Percentiles rank a stretch among this genome's conserved stretches.
Evolutionary conservation across 2,888 invertebrate species (phyloP).

Genomic region (Pimpla rufipes): DNA sequence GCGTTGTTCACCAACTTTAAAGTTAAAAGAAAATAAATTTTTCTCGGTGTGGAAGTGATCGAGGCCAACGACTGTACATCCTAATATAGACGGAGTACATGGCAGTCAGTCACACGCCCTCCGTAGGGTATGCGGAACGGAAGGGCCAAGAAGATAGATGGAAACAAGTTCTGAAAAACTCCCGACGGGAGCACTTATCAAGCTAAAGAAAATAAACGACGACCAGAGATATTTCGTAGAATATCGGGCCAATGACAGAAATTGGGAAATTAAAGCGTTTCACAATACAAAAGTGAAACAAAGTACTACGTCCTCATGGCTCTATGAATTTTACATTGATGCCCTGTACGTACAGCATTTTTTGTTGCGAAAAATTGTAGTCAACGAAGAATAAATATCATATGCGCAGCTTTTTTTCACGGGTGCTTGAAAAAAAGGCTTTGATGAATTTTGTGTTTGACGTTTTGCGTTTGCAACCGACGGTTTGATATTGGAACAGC

Average conservation of each 20-base stretch:
- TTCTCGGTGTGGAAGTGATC: background rate
- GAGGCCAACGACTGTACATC: constrained; percentile 6
- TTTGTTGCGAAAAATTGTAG: background rate
- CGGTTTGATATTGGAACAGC: constrained; percentile 23
- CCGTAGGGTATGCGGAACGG: constrained; percentile 29
- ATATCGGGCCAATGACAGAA: background rate
- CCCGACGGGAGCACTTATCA: constrained; percentile 40
- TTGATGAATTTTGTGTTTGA: constrained; percentile 48
- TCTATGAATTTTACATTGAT: background rate
- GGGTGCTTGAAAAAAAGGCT: constrained; percentile 19
- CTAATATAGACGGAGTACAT: constrained; percentile 22
- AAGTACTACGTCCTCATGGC: background rate
- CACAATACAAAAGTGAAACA: background rate
- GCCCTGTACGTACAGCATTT: background rate
- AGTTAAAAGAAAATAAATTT: background rate
- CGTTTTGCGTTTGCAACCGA: constrained; percentile 38
- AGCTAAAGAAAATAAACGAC: constrained; percentile 1
- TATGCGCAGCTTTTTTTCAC: background rate
- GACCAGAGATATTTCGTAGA: background rate
- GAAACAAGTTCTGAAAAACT: constrained; percentile 47
- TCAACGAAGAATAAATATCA: background rate
- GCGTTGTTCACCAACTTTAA: no score
- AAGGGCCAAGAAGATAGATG: constrained; percentile 28
- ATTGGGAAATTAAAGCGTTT: background rate
- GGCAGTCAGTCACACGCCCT: constrained; percentile 38